These are phyloP conservation scores for Zeugodacus cucurbitae DNA, from an alignment of 1,140 invertebrate species.

Conservation along the genomic window DNA sequence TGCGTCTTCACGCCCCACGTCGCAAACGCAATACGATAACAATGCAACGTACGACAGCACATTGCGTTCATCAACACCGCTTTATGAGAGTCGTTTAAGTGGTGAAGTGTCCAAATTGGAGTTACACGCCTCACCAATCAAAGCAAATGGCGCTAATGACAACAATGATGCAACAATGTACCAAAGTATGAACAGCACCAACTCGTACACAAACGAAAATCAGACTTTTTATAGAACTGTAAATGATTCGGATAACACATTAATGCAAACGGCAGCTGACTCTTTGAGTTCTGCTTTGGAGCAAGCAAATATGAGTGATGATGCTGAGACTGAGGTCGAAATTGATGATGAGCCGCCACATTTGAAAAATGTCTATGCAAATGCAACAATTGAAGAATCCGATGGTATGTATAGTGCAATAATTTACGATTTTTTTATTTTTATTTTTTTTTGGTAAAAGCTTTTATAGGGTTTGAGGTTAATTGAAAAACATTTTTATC, in stretches of 20 bases:
- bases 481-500: too few relatives aligned
- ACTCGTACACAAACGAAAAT: neutral
- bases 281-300: neutral
- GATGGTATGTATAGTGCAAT: slow-evolving; percentile 22
- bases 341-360: slow-evolving; percentile 50
- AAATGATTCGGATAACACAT: slow-evolving; percentile 1
- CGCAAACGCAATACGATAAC: neutral
- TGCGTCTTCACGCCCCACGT: neutral
- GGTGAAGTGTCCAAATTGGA: slow-evolving; percentile 9
- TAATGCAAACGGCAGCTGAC: neutral
- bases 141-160: neutral
- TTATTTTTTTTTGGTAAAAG: too few relatives aligned
- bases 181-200: slow-evolving; percentile 44
- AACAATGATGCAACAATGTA: slow-evolving; percentile 49
- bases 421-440: too few relatives aligned
- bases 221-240: slow-evolving; percentile 27
- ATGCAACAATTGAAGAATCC: slow-evolving; percentile 48
- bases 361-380: slow-evolving; percentile 51
- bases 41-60: neutral
- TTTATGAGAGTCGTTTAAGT: slow-evolving; percentile 15
- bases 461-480: too few relatives aligned
- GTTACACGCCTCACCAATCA: neutral
- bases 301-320: neutral
- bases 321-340: neutral
- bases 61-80: slow-evolving; percentile 51